These are phyloP conservation scores for Hybos culiciformis DNA, from an alignment of 2,888 invertebrate species.

Conservation along the genomic window DNA sequence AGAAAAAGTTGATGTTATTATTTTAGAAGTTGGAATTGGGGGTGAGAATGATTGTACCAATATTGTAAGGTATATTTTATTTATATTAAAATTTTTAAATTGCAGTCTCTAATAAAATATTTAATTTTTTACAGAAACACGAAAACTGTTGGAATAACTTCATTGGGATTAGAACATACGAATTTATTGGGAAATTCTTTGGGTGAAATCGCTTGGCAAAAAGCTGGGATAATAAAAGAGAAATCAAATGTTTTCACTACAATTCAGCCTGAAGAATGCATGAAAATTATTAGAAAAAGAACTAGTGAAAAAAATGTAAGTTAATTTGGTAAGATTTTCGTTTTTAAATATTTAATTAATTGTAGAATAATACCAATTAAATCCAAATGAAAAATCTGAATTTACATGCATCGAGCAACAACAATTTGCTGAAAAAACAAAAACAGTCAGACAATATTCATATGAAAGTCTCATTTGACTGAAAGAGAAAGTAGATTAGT, in stretches of 20 bases:
- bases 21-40: conserved; percentile 96
- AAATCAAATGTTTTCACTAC: conserved; percentile 59
- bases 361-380: too few species aligned
- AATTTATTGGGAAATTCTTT: conserved; percentile 66
- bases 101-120: conserved; percentile 1
- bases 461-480: too few species aligned
- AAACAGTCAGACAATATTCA: too few species aligned
- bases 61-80: conserved; percentile 53
- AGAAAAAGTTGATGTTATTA: conserved; percentile 79
- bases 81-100: not conserved
- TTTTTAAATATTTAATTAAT: too few species aligned
- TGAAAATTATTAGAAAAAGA: conserved; percentile 49
- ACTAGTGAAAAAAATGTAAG: conserved; percentile 49
- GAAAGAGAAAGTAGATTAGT: too few species aligned
- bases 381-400: too few species aligned
- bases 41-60: conserved; percentile 92
- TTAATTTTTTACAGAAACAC: conserved; percentile 46
- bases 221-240: conserved; percentile 87
- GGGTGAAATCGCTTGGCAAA: conserved; percentile 83
- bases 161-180: conserved; percentile 84
- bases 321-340: too few species aligned
- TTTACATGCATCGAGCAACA: too few species aligned
- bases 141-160: conserved; percentile 77
- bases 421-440: too few species aligned
- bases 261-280: conserved; percentile 41